Evolutionary conservation across 2,113 vertebrate species (phyloP).

Genomic region (Micronycteris hirsuta): DNA sequence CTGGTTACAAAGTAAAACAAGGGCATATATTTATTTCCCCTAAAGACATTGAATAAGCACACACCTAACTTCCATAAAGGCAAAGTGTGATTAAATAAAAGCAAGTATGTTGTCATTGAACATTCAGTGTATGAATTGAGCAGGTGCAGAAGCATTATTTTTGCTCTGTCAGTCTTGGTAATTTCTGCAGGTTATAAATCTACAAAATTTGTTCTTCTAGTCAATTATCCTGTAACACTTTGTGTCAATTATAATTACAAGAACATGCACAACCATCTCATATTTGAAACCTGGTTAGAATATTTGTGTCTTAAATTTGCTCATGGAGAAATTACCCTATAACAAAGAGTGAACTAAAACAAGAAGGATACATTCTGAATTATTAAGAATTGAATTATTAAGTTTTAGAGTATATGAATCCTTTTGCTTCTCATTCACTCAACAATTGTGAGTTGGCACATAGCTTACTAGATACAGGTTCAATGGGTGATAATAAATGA

Average conservation of each 20-base stretch:
- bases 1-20: conserved; percentile 6
- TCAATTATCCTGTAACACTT: background rate
- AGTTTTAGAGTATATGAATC: background rate
- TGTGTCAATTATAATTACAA: background rate
- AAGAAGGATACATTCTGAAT: background rate
- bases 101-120: conserved; percentile 34
- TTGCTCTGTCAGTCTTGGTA: background rate
- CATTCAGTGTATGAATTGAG: background rate
- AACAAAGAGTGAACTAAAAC: background rate
- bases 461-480: background rate
- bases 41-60: background rate
- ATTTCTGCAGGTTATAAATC: background rate
- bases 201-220: background rate
- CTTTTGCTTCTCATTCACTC: background rate
- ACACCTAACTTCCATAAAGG: background rate
- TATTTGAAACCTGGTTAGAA: background rate
- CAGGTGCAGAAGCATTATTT: background rate
- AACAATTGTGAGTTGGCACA: background rate
- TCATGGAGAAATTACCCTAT: background rate
- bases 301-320: background rate
- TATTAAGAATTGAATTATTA: background rate
- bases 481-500: background rate
- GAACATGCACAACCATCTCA: background rate
- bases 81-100: conserved; percentile 40
- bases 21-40: background rate